Conservation (phyloP, 2,888 invertebrate species). For the Lasioglossum pauxillum region DNA sequence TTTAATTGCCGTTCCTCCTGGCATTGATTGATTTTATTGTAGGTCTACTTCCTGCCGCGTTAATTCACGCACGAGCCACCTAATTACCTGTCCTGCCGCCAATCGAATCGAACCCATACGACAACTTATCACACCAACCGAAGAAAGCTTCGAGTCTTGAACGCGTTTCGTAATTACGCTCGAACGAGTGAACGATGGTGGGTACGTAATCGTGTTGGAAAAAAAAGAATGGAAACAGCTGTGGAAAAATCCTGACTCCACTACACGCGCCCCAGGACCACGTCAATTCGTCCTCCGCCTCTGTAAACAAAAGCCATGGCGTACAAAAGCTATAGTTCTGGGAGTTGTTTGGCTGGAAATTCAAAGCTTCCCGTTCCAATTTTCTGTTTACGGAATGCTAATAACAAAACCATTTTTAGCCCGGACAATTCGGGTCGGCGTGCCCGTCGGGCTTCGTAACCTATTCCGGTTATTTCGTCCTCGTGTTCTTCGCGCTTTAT, state of each 20-base stretch:
- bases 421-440: not conserved
- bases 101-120: not conserved
- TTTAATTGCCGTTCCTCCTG: not conserved
- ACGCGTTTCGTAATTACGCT: not conserved
- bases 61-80: not conserved
- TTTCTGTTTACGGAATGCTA: not conserved
- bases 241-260: not conserved
- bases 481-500: not conserved
- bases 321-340: not conserved
- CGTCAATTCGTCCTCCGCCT: not conserved
- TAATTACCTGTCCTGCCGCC: not conserved
- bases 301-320: not conserved
- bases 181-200: not conserved
- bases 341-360: not conserved
- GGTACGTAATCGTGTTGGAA: not conserved
- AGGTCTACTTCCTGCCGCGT: not conserved
- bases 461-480: not conserved
- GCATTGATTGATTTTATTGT: slow-evolving; percentile 11
- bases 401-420: not conserved
- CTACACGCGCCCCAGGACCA: not conserved
- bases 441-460: not conserved
- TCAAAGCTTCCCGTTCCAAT: not conserved
- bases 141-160: not conserved
- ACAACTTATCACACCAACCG: not conserved
- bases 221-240: not conserved